Conservation (phyloP, 92 coral and sea anemone species). For the Plumapathes pennacea region DNA sequence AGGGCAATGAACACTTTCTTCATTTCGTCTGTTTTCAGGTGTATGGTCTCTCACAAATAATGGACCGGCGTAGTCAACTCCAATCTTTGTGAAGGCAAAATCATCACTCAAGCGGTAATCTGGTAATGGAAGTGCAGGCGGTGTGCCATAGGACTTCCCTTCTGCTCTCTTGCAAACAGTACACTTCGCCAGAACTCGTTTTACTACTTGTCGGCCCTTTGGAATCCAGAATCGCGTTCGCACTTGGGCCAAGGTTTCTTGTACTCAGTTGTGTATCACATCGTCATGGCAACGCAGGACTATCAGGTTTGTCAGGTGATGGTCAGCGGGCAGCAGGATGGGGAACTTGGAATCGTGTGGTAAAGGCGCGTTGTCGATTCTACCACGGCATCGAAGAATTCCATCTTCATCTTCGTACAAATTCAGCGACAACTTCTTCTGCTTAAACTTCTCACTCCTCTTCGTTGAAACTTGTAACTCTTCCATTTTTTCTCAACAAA, state of each 20-base stretch:
- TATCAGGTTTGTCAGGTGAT: conserved; percentile 35
- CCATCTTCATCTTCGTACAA: conserved; percentile 34
- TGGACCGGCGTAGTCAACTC: conserved; percentile 36
- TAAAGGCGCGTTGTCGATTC: conserved; percentile 33
- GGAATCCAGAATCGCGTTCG: conserved; percentile 22
- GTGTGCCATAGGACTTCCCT: conserved; percentile 26
- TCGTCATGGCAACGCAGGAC: neutral
- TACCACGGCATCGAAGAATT: conserved; percentile 41
- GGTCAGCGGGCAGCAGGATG: conserved; percentile 42
- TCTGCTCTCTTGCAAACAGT: conserved; percentile 10
- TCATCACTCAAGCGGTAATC: conserved; percentile 11
- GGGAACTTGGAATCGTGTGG: conserved; percentile 24
- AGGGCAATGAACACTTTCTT: conserved; percentile 25
- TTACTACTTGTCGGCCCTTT: conserved; percentile 15
- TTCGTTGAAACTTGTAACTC: neutral
- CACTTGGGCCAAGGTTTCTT: conserved; percentile 32
- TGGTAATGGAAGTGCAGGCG: conserved; percentile 6
- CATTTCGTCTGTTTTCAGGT: no score
- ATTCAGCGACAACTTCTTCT: neutral
- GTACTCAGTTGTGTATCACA: conserved; percentile 39
- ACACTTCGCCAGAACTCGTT: conserved; percentile 5
- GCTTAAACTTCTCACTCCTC: neutral
- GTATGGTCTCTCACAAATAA: conserved; percentile 3
- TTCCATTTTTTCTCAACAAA: no score
- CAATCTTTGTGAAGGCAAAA: conserved; percentile 18